Base-by-base conservation (phyloP, 2,113 vertebrate genomes). In the Strix uralensis region DNA sequence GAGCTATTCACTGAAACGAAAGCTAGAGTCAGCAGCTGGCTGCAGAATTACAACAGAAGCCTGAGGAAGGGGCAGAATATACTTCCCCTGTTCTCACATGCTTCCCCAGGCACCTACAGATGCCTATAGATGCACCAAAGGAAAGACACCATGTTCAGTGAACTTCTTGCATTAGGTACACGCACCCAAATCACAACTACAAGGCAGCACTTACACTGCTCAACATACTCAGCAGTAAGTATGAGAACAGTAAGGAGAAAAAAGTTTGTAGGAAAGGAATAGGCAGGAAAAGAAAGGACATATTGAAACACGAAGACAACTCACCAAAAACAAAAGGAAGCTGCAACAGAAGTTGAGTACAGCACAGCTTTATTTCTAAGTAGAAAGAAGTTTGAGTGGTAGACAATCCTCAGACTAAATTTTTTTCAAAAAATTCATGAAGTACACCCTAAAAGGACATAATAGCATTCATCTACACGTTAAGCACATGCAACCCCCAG, bases 21-120 rank as follows among this genome's bases (percentile, higher is more conserved):
- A 95, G 54, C 70, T 59, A 19, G 38, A 70, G 81, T 72, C 92
- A 93, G 85, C 92, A 94, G 70, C 61, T 82, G 74, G 44, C 61
- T 75, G 52, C 87, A 81, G 72, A 81, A 66, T 47, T 66, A 71
- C 51, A 67, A 47, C 52, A 82, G 5, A 65, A 81, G 42, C 16
- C 65, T 49, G 32, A 62, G 34, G 32, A 88, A 81, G 55, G 83
- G 27, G 36, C 59, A 91, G 32, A 92, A 94, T 23, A 63, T 11
- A 69, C 84, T 75, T 74, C 55, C n/a, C 27, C 38, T 70, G 8
- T 36, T 86, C 63, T 81, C 80, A 73, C 0, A 2, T 42, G 69
- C 77, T 67, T 75, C 73, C 65, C 47, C 57, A 63, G 16, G 61
- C 73, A 84, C 22, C 47, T 55, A 79, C 8, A 55, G 11, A 57